Evolutionary conservation across 1,140 invertebrate species (phyloP).

Genomic region (Eriocheir sinensis): DNA sequence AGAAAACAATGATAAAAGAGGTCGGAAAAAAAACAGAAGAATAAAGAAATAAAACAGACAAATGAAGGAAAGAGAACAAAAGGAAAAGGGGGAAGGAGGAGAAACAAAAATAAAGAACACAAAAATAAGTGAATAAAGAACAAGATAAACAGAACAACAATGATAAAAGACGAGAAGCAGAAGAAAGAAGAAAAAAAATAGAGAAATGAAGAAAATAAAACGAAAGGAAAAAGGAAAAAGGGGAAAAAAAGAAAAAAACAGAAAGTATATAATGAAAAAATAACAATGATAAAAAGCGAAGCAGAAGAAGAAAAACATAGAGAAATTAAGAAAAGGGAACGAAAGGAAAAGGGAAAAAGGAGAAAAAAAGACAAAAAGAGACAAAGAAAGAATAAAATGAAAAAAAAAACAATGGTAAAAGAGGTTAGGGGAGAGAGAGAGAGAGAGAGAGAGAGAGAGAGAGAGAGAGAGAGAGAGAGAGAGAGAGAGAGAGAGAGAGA

Average conservation of each 20-base stretch:
- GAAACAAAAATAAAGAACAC: not conserved
- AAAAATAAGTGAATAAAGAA: not conserved
- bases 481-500: constrained; percentile 28
- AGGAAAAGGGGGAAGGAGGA: not conserved
- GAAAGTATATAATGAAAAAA: not conserved
- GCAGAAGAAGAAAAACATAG: not conserved
- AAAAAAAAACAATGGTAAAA: not conserved
- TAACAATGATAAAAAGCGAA: not conserved
- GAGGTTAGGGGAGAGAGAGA: no score
- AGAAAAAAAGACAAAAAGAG: not conserved
- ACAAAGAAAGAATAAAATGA: not conserved
- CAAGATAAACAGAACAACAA: not conserved
- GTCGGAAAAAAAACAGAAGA: not conserved
- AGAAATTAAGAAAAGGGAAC: not conserved
- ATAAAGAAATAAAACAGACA: not conserved
- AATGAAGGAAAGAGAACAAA: not conserved
- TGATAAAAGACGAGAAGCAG: not conserved
- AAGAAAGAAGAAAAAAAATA: not conserved
- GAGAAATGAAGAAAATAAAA: not conserved
- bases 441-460: not conserved
- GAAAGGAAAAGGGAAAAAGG: not conserved
- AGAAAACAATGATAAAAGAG: not conserved
- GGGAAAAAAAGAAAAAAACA: not conserved
- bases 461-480: not conserved
- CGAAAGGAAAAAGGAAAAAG: not conserved